Evolutionary conservation across 1,140 invertebrate species (phyloP).

Genomic region (Drosophila biarmipes): DNA sequence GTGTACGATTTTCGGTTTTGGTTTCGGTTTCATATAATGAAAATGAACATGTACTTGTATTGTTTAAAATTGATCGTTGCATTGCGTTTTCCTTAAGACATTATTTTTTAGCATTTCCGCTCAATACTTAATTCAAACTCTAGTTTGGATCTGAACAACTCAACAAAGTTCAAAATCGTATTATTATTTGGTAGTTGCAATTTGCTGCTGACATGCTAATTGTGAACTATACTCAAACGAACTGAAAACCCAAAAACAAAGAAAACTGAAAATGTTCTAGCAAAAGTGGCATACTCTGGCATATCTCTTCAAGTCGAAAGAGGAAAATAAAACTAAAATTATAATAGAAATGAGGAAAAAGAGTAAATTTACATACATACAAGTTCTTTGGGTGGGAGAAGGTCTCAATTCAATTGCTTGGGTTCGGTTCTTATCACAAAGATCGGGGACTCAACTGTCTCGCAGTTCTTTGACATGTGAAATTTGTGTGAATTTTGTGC

Average conservation of each 20-base stretch:
- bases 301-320: conserved; percentile 19
- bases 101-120: conserved; percentile 27
- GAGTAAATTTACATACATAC: conserved; percentile 76
- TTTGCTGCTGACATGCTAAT: conserved; percentile 63
- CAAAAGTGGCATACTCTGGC: conserved; percentile 53
- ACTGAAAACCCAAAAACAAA: conserved; percentile 20
- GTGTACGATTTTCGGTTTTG: conserved; percentile 8
- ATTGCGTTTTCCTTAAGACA: conserved; percentile 72
- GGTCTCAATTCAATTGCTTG: conserved; percentile 63
- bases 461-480: conserved; percentile 45
- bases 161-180: conserved; percentile 58
- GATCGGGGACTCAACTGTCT: conserved; percentile 28
- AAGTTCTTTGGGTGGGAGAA: conserved; percentile 40
- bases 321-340: not conserved
- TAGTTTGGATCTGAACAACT: conserved; percentile 65
- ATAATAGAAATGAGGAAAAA: conserved; percentile 11
- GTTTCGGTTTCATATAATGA: conserved; percentile 79
- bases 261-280: conserved; percentile 24
- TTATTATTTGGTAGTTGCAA: conserved; percentile 28
- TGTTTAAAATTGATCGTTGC: conserved; percentile 81
- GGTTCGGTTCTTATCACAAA: conserved; percentile 55
- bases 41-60: conserved; percentile 83
- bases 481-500: conserved; percentile 77
- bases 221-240: conserved; percentile 53
- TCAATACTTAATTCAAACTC: conserved; percentile 58